These are phyloP conservation scores for Limenitis camilla DNA, from an alignment of 2,888 invertebrate species.

Conservation along the genomic window DNA sequence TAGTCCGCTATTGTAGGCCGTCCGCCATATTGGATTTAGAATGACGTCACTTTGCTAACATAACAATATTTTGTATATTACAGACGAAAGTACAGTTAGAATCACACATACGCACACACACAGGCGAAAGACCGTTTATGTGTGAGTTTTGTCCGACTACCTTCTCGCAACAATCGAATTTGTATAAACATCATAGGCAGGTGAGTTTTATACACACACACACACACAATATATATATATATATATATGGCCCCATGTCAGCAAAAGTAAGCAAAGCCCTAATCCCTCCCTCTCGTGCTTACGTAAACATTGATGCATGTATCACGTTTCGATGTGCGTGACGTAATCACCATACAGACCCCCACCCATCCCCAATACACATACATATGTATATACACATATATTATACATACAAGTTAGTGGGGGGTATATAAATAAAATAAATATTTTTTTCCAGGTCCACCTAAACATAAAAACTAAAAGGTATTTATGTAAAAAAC, in stretches of 20 bases:
- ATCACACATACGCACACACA: constrained; percentile 58
- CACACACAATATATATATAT: not conserved
- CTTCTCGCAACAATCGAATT: constrained; percentile 36
- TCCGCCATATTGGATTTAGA: not conserved
- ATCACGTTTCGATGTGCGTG: not conserved
- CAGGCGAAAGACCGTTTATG: constrained; percentile 36
- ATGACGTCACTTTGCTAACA: not conserved
- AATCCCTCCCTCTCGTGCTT: no score
- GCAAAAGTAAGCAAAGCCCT: not conserved
- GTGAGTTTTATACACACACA: constrained; percentile 26
- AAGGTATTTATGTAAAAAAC: constrained; percentile 42
- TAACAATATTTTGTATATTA: not conserved
- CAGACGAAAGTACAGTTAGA: constrained; percentile 63
- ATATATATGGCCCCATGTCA: not conserved
- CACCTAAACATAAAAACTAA: constrained; percentile 59
- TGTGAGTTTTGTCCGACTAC: constrained; percentile 26
- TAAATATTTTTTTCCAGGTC: constrained; percentile 37
- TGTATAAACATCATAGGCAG: constrained; percentile 61
- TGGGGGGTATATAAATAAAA: not conserved
- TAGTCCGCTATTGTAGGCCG: no score
- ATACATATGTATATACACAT: no score
- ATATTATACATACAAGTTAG: no score
- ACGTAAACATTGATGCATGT: not conserved
- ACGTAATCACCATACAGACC: not conserved
- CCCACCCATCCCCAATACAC: no score